Conservation (phyloP, 2,113 vertebrate species). For the Holacanthus passer region DNA sequence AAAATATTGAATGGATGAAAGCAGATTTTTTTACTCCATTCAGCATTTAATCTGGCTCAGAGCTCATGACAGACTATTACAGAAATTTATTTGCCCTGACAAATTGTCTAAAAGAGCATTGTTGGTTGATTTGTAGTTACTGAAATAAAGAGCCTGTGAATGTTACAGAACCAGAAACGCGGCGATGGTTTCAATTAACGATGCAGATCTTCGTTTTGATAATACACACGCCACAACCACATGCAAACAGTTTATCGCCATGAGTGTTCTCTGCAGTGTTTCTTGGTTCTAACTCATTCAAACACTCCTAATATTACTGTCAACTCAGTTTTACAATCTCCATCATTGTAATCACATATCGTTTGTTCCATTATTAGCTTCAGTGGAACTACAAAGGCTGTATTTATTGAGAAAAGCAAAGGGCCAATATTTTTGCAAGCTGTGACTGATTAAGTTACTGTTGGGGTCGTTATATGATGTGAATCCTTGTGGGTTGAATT, state of each 20-base stretch:
- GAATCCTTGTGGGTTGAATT: conserved; percentile 58
- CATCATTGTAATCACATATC: not conserved
- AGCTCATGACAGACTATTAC: not conserved
- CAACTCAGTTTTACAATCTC: conserved; percentile 14
- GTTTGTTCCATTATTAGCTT: conserved; percentile 34
- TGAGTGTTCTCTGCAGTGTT: not conserved
- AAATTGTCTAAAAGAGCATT: not conserved
- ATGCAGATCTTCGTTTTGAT: conserved; percentile 2
- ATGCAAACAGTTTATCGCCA: conserved; percentile 10
- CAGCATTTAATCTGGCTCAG: conserved; percentile 19
- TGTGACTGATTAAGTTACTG: conserved; percentile 44
- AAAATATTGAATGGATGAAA: not conserved
- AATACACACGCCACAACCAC: not conserved
- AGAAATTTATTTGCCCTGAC: not conserved
- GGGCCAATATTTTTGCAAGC: not conserved
- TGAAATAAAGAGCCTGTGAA: not conserved
- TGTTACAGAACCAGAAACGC: not conserved
- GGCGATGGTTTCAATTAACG: conserved; percentile 6
- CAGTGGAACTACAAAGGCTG: conserved; percentile 18
- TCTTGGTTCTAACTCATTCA: conserved; percentile 8
- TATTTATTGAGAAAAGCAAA: conserved; percentile 22
- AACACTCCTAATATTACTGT: conserved; percentile 15
- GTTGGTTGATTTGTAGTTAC: not conserved
- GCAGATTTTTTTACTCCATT: not conserved
- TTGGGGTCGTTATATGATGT: conserved; percentile 27